These are phyloP conservation scores for Buceros bicornis DNA, from an alignment of 2,797 vertebrate species.

Conservation along the genomic window DNA sequence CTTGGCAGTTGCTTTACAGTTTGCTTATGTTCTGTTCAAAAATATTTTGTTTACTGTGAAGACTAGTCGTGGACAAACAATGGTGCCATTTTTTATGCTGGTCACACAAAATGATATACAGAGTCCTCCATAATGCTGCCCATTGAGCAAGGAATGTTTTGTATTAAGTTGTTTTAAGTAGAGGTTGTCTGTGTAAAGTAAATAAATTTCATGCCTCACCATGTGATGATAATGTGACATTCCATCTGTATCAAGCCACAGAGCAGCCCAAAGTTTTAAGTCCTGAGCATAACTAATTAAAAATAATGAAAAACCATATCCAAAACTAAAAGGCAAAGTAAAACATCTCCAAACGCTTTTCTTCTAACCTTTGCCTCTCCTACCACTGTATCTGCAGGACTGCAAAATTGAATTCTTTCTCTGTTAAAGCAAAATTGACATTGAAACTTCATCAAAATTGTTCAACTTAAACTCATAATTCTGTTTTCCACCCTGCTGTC, in stretches of 20 bases:
- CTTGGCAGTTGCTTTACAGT: constrained; percentile 80
- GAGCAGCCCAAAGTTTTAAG: constrained; percentile 84
- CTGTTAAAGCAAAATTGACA: background rate
- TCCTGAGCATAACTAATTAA: constrained; percentile 91
- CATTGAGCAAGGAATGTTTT: constrained; percentile 83
- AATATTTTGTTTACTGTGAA: constrained; percentile 94
- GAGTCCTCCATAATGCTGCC: constrained; percentile 75
- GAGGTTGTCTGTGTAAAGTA: constrained; percentile 87
- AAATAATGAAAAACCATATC: constrained; percentile 92
- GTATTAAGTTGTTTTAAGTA: constrained; percentile 88
- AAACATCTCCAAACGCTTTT: background rate
- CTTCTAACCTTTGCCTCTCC: background rate
- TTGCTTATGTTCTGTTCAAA: constrained; percentile 87
- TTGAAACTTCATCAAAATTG: background rate
- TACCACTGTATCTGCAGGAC: background rate
- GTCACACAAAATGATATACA: constrained; percentile 75
- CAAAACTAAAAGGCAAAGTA: constrained; percentile 82
- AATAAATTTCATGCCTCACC: constrained; percentile 93
- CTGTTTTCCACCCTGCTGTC: background rate
- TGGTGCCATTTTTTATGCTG: constrained; percentile 80
- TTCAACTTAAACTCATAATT: background rate
- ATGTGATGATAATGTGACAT: constrained; percentile 98
- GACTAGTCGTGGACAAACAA: constrained; percentile 83
- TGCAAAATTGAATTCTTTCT: background rate
- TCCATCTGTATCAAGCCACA: constrained; percentile 83